Conservation (phyloP, 2,888 invertebrate species). For the Desoria tigrina region DNA sequence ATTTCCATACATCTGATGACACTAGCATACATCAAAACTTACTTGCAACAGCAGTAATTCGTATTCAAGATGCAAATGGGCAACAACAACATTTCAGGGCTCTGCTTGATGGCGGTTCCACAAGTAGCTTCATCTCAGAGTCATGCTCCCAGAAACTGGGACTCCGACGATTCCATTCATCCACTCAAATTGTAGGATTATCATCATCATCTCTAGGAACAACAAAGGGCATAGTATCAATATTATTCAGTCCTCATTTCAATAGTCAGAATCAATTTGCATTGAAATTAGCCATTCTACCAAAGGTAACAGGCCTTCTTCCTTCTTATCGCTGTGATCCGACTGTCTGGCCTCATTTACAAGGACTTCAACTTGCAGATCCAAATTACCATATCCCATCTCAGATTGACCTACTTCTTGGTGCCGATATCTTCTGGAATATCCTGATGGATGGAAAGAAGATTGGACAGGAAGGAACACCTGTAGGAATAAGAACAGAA, state of each 20-base stretch:
- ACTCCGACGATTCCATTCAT: background rate
- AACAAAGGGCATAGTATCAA: background rate
- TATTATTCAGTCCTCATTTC: conserved; percentile 15
- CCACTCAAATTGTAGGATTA: conserved; percentile 13
- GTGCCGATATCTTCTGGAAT: conserved; percentile 29
- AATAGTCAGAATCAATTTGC: background rate
- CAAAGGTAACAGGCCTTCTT: conserved; percentile 13
- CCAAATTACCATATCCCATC: conserved; percentile 21
- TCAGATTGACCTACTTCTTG: conserved; percentile 27
- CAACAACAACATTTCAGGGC: conserved; percentile 7
- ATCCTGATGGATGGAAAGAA: conserved; percentile 16
- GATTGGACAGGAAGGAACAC: conserved; percentile 9
- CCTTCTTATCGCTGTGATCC: background rate
- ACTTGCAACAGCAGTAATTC: conserved; percentile 27
- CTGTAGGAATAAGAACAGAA: conserved; percentile 18
- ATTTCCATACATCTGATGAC: background rate
- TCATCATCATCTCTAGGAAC: background rate
- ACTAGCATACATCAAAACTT: conserved; percentile 13
- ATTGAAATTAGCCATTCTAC: conserved; percentile 20
- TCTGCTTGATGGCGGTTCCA: conserved; percentile 28
- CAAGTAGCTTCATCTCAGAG: conserved; percentile 26
- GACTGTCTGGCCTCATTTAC: conserved; percentile 13
- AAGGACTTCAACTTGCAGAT: conserved; percentile 29
- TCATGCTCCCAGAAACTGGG: conserved; percentile 11
- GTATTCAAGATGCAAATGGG: conserved; percentile 1